A percentile compares a stretch with the other conserved stretches of the same genome.
These are phyloP conservation scores for Gopherus evgoodei DNA, from an alignment of 2,113 vertebrate species.

Conservation along the genomic window DNA sequence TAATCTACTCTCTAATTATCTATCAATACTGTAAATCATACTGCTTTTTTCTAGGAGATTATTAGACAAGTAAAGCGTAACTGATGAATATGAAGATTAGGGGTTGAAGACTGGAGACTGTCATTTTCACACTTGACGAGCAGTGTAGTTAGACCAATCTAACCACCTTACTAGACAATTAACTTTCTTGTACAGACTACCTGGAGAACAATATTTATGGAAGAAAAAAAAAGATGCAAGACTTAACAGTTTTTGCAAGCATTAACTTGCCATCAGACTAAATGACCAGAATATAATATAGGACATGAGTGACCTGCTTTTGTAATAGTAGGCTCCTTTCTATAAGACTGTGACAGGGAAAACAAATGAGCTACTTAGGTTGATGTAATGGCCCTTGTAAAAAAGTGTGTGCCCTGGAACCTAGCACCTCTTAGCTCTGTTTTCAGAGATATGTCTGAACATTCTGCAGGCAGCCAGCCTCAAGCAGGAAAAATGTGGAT, in stretches of 20 bases:
- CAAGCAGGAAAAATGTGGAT: not conserved
- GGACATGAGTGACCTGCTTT: not conserved
- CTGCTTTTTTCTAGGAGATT: not conserved
- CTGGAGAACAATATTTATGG: not conserved
- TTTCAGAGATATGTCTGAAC: not conserved
- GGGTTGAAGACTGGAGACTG: not conserved
- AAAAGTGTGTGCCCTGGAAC: not conserved
- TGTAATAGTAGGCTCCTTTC: not conserved
- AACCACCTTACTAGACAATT: constrained; percentile 36
- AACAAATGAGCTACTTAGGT: constrained; percentile 30
- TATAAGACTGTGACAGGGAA: constrained; percentile 7
- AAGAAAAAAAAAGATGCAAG: not conserved
- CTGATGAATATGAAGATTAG: not conserved
- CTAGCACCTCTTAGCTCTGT: not conserved
- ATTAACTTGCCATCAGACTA: constrained; percentile 11
- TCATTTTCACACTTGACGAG: constrained; percentile 36
- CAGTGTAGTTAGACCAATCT: constrained; percentile 31
- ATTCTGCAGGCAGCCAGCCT: not conserved
- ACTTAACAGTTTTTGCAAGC: not conserved
- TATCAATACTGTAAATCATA: fast-evolving
- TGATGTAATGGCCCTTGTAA: not conserved
- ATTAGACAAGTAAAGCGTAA: not conserved
- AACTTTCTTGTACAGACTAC: constrained; percentile 31
- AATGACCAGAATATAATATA: constrained; percentile 21
- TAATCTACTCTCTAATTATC: not conserved